phyloP scores from a whole-genome alignment of 2,888 invertebrate genomes.

The Ennomos erosarius region DNA sequence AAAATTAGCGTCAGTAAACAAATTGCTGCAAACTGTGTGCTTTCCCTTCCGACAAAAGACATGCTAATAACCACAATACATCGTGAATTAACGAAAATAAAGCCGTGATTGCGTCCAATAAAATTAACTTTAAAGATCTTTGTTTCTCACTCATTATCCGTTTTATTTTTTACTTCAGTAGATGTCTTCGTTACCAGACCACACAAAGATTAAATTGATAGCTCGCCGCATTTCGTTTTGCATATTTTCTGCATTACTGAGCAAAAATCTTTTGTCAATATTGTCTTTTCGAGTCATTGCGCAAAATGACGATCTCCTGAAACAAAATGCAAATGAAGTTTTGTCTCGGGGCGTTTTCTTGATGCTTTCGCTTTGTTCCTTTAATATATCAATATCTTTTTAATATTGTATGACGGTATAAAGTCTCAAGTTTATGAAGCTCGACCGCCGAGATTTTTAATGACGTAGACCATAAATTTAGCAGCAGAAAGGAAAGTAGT shows the following conservation, averaged over 20 bases:
- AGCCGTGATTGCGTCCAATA: constrained; percentile 34
- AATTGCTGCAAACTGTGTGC: constrained; percentile 71
- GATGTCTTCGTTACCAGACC: constrained; percentile 57
- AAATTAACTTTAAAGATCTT: constrained; percentile 36
- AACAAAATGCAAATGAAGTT: constrained; percentile 63
- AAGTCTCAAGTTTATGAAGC: constrained; percentile 52
- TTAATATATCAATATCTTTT: constrained; percentile 47
- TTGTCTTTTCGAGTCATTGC: constrained; percentile 70
- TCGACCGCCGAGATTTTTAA: constrained; percentile 51
- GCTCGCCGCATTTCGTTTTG: constrained; percentile 65
- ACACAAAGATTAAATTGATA: constrained; percentile 69
- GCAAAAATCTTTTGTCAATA: constrained; percentile 79
- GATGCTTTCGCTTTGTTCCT: constrained; percentile 45
- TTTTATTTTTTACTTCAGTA: constrained; percentile 34
- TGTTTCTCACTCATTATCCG: constrained; percentile 47
- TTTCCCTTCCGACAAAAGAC: constrained; percentile 59
- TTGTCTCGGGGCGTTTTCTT: constrained; percentile 43
- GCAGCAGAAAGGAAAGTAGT: constrained; percentile 33
- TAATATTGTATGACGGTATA: constrained; percentile 47
- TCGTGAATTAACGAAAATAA: constrained; percentile 40
- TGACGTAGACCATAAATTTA: constrained; percentile 48
- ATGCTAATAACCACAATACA: constrained; percentile 52
- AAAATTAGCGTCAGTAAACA: constrained; percentile 81
- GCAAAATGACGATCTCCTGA: constrained; percentile 62
- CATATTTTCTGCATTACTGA: constrained; percentile 79